Conservation (phyloP, 2,113 vertebrate species). For the Madoqua kirkii region DNA sequence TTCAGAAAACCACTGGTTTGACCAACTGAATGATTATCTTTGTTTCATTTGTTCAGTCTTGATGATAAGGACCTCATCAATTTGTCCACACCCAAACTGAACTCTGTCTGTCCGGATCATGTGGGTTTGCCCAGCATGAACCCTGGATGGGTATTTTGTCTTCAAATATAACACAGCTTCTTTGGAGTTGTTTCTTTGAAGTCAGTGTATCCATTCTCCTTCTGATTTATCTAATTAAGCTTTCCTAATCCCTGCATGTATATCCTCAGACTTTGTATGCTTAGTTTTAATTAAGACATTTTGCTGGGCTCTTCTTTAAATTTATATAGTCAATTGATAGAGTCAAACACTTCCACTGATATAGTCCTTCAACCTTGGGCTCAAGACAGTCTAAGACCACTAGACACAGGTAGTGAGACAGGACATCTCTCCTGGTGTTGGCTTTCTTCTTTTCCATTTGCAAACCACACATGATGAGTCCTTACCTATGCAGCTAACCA, state of each 20-base stretch:
- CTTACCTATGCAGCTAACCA: neutral
- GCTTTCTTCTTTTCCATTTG: neutral
- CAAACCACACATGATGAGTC: neutral
- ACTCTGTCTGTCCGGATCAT: too few species aligned
- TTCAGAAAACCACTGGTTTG: neutral
- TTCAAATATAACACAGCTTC: neutral
- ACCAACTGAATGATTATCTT: neutral
- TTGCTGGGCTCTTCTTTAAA: neutral
- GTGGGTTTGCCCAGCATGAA: neutral
- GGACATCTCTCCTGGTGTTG: neutral
- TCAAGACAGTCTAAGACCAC: neutral
- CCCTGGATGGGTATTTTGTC: neutral
- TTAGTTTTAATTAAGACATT: neutral
- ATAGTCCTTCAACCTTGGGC: accelerated
- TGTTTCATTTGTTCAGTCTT: neutral
- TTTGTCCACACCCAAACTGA: neutral
- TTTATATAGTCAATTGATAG: neutral
- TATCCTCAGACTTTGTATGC: neutral
- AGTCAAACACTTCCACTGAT: neutral
- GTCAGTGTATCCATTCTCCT: neutral
- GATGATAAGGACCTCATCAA: neutral
- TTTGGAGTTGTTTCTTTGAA: neutral
- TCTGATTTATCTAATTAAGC: neutral
- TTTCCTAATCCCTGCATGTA: neutral
- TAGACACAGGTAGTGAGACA: neutral